Base-by-base conservation (phyloP, 2,888 invertebrate species). In the Nemurella pictetii region DNA sequence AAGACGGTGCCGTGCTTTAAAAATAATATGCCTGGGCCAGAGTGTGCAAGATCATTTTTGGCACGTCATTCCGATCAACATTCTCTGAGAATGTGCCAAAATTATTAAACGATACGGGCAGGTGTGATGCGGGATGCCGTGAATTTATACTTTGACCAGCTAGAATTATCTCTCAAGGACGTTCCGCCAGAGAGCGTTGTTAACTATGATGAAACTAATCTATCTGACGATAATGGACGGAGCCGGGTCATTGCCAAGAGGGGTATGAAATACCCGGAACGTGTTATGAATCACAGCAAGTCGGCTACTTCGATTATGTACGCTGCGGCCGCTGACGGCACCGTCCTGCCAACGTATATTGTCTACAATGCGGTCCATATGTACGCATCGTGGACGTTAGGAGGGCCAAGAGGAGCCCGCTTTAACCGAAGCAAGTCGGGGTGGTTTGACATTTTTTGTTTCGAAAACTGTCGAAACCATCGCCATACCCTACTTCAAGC, bases 151-250 rank as follows among this genome's bases (percentile, higher is more conserved):
- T n/a, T n/a, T n/a, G n/a, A n/a, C n/a, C n/a, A n/a, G n/a, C n/a
- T n/a, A n/a, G n/a, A n/a, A n/a, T n/a, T n/a, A n/a, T n/a, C n/a
- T n/a, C n/a, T n/a, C n/a, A n/a, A n/a, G n/a, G n/a, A n/a, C n/a
- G n/a, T n/a, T n/a, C n/a, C n/a, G n/a, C n/a, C n/a, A n/a, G n/a
- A n/a, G n/a, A n/a, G n/a, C n/a, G n/a, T n/a, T 15, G 78, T 88
- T 3, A 89, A 89, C 78, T 89, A 89, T 86, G 89, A 89, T 84
- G 88, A 89, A 84, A 89, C 88, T 5, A 89, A 88, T 75, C 84
- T 89, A 0, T 84, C 86, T 5, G 89, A 89, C 85, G 88, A 89
- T 84, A 88, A 88, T n/a, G 89, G 88, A n/a, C 84, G 81, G 36
- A 80, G 84, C 27, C 84, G 84, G 83, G 85, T 87, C 30, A 86